Percentiles rank a stretch among this genome's conserved stretches.
Evolutionary conservation across 2,113 vertebrate genomes (phyloP).

Genomic region (Perca fluviatilis): DNA sequence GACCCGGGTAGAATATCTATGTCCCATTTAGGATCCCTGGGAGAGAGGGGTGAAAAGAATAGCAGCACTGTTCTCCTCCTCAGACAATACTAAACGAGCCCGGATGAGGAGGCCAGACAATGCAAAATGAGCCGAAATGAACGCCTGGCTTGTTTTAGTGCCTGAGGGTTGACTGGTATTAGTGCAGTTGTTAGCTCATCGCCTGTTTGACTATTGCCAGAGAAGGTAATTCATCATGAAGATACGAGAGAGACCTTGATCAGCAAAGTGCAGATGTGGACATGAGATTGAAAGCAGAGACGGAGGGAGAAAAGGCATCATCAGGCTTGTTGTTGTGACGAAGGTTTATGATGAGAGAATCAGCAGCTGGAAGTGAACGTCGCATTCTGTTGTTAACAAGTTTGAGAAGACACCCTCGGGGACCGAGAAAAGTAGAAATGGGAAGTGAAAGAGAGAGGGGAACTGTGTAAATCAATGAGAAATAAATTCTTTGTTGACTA

Average conservation of each 20-base stretch:
- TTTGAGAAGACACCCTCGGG: constrained; percentile 17
- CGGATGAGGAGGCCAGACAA: constrained; percentile 72
- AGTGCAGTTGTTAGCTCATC: constrained; percentile 57
- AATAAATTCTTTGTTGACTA: constrained; percentile 34
- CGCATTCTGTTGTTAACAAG: constrained; percentile 22
- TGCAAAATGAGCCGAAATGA: constrained; percentile 58
- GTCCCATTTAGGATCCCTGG: constrained; percentile 76
- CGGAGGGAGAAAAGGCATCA: background rate
- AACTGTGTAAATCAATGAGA: constrained; percentile 24
- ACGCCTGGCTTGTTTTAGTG: constrained; percentile 60
- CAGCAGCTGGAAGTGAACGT: background rate
- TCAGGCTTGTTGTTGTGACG: constrained; percentile 50
- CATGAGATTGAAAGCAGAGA: constrained; percentile 48
- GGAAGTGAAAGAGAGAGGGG: background rate
- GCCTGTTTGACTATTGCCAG: constrained; percentile 35
- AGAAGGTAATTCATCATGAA: constrained; percentile 25
- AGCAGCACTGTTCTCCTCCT: constrained; percentile 69
- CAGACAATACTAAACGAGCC: constrained; percentile 69
- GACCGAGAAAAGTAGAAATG: background rate
- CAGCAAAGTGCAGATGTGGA: constrained; percentile 27
- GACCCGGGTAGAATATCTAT: constrained; percentile 74
- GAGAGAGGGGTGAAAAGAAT: constrained; percentile 69
- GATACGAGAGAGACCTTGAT: constrained; percentile 1
- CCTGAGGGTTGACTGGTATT: constrained; percentile 52
- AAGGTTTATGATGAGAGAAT: constrained; percentile 36